These are phyloP conservation scores for Pomacea maculata DNA, from an alignment of 1,140 invertebrate genomes.

Conservation along the genomic window DNA sequence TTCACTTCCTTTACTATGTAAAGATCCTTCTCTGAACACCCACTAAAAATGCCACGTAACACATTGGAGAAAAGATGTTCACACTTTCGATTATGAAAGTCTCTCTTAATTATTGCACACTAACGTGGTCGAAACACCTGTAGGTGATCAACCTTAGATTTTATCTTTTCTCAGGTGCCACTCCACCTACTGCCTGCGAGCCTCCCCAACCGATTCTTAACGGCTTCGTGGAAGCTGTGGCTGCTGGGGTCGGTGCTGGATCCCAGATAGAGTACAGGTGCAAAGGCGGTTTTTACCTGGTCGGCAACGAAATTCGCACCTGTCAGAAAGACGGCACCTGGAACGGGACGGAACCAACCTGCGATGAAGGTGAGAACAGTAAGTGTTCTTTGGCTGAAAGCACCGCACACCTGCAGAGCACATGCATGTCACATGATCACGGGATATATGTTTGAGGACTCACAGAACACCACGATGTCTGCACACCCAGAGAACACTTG, in stretches of 20 bases:
- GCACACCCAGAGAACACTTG: too few species aligned
- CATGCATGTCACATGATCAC: too few species aligned
- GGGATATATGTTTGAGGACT: too few species aligned
- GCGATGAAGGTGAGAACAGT: slow-evolving; percentile 40
- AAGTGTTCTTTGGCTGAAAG: too few species aligned
- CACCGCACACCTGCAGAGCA: too few species aligned
- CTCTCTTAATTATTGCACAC: too few species aligned
- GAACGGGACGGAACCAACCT: slow-evolving; percentile 47
- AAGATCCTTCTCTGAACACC: too few species aligned
- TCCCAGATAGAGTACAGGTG: slow-evolving; percentile 38
- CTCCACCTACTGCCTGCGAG: slow-evolving; percentile 42
- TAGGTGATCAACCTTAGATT: background rate
- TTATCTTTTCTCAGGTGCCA: background rate
- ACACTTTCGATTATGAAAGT: too few species aligned
- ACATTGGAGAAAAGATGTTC: too few species aligned
- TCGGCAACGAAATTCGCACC: slow-evolving; percentile 31
- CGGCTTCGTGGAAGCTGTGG: slow-evolving; percentile 32
- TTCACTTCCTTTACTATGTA: too few species aligned
- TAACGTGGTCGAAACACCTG: background rate
- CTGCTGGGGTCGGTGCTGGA: slow-evolving; percentile 30
- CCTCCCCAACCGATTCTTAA: slow-evolving; percentile 32
- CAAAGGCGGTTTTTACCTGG: slow-evolving; percentile 38
- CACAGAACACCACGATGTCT: too few species aligned
- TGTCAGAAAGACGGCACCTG: slow-evolving; percentile 46
- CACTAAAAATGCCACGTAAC: too few species aligned